Evolutionary conservation across 1,140 invertebrate species (phyloP), one percentile per base, ranked within the genome.

Genomic region (Trissolcus basalis): DNA sequence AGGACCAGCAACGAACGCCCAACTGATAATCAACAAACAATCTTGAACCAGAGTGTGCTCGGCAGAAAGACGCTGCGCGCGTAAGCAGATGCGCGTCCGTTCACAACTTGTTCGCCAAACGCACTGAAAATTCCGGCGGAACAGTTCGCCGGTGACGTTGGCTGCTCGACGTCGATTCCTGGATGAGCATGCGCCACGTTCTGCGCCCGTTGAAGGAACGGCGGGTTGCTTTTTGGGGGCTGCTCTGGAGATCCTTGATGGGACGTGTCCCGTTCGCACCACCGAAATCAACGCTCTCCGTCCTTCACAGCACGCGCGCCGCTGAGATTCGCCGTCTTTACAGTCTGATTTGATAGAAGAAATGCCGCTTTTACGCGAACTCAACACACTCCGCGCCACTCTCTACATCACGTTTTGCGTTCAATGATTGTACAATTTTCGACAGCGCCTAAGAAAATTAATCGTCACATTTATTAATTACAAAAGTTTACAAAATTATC

Each of bases 101-200:
- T 80, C 86, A 80, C 87, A 81, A 87, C 85, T 81, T 85, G 84
- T 87, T 87, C 87, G 85, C 85, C 85, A 87, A 87, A 86, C 86
- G 86, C 84, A 88, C 87, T 87, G 85, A 88, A 83, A 78, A 82
- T 81, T 82, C 79, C 76, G 77, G 79, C 81, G 80, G 72, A 78
- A 80, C 61, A 70, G 83, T 87, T 85, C 81, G 82, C 82, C 84
- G 84, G 80, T 87, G 84, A 87, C 85, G 83, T 87, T 80, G 80
- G 75, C 77, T 67, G 79, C 81, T 77, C 76, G 77, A 67, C 75
- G 63, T 76, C 74, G 73, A 79, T 76, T 73, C 61, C 74, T 71
- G 76, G 78, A 79, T 78, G 80, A 78, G 80, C 78, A 82, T 82
- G 80, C 80, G 80, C 80, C 77, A 74, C 78, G 69, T 73, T 70